These are phyloP conservation scores for Orthonyx spaldingii DNA, from an alignment of 2,113 vertebrate species.

Conservation along the genomic window DNA sequence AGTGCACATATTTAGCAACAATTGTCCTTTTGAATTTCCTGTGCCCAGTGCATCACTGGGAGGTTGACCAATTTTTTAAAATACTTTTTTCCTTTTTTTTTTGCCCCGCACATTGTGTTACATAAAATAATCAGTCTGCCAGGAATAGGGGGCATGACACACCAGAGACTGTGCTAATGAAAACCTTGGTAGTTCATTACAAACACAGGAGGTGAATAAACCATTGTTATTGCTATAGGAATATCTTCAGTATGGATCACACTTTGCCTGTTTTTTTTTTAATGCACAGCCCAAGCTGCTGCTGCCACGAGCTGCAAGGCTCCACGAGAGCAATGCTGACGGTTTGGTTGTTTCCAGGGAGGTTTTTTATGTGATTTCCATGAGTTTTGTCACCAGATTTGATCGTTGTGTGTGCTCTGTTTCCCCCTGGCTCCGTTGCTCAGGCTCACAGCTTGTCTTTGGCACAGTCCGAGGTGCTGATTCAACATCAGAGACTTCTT, in stretches of 20 bases:
- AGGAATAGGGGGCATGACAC: slow-evolving; percentile 41
- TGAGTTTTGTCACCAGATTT: background rate
- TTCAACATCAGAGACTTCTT: slow-evolving; percentile 6
- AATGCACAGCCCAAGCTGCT: background rate
- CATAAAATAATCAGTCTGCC: slow-evolving; percentile 35
- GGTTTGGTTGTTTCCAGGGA: background rate
- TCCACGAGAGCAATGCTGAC: background rate
- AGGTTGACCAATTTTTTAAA: background rate
- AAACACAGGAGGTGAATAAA: slow-evolving; percentile 50
- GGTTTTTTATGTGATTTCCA: background rate
- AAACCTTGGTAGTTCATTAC: background rate
- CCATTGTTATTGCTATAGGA: background rate
- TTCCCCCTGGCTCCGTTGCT: background rate
- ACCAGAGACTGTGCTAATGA: slow-evolving; percentile 33
- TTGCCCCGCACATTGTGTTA: background rate
- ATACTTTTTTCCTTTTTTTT: background rate
- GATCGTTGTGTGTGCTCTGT: background rate
- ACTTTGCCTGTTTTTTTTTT: accelerated
- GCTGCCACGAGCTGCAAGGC: background rate
- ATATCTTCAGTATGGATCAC: background rate
- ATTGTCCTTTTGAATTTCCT: slow-evolving; percentile 53
- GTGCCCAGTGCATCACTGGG: slow-evolving; percentile 29
- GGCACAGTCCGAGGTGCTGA: slow-evolving; percentile 15
- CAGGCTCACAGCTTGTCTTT: background rate
- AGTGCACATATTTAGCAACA: slow-evolving; percentile 40